Conservation (phyloP, 2,113 vertebrate species). For the Silurus meridionalis region DNA sequence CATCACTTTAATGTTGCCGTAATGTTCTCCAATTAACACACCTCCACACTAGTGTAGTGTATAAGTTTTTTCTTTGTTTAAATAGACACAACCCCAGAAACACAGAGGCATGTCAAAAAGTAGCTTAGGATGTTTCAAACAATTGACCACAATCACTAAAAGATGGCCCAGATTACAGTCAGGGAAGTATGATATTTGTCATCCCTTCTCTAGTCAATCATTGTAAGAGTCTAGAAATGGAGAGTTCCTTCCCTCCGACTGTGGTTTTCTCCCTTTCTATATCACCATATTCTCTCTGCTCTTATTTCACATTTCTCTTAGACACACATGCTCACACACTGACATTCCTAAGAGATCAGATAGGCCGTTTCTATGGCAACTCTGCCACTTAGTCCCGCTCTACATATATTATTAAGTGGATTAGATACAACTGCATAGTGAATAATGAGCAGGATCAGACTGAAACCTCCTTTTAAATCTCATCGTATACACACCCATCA, state of each 20-base stretch:
- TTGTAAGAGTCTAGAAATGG: background rate
- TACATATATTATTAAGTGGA: slow-evolving; percentile 51
- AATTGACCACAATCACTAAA: slow-evolving; percentile 5
- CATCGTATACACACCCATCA: slow-evolving; percentile 21
- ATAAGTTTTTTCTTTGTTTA: background rate
- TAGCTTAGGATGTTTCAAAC: background rate
- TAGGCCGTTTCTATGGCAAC: slow-evolving; percentile 41
- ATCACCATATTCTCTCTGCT: background rate
- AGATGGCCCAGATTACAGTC: background rate
- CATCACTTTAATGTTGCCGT: slow-evolving; percentile 8
- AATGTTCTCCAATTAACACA: background rate
- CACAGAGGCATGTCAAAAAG: background rate
- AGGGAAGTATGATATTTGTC: background rate
- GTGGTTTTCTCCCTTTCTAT: background rate
- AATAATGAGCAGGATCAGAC: slow-evolving; percentile 38
- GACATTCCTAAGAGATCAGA: slow-evolving; percentile 51
- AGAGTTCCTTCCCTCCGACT: background rate
- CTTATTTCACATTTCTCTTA: slow-evolving; percentile 8
- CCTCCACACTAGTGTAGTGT: background rate
- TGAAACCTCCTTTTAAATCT: slow-evolving; percentile 29
- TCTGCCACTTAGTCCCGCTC: slow-evolving; percentile 28
- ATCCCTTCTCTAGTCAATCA: background rate
- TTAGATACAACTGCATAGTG: slow-evolving; percentile 34
- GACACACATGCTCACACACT: slow-evolving; percentile 12
- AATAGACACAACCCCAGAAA: background rate